These are phyloP conservation scores for Epinotia ramella DNA, from an alignment of 2,888 invertebrate species.

Conservation along the genomic window DNA sequence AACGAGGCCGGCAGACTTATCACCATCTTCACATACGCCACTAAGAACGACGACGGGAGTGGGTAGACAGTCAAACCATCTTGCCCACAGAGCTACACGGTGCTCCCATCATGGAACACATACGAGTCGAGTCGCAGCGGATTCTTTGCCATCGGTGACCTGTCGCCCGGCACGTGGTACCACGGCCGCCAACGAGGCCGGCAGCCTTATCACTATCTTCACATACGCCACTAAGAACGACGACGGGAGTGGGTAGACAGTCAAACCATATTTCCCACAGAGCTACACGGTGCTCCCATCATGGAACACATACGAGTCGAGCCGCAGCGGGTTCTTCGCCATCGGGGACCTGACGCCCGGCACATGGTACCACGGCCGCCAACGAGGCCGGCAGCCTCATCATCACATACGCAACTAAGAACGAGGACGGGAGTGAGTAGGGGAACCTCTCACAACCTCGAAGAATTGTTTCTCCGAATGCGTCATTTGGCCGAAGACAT, in stretches of 20 bases:
- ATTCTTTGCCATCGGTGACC: slow-evolving; percentile 76
- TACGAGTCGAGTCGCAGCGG: slow-evolving; percentile 69
- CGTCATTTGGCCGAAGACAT: too few relatives aligned
- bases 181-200: slow-evolving; percentile 87
- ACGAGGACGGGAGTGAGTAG: slow-evolving; percentile 74
- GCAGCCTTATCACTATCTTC: slow-evolving; percentile 83
- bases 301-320: slow-evolving; percentile 61
- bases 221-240: slow-evolving; percentile 86
- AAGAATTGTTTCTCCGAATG: too few relatives aligned
- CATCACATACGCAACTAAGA: slow-evolving; percentile 86
- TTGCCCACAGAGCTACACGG: slow-evolving; percentile 48
- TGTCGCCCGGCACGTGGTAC: slow-evolving; percentile 87
- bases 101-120: slow-evolving; percentile 47
- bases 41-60: slow-evolving; percentile 84
- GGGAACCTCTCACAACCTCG: too few relatives aligned
- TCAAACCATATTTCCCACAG: neutral
- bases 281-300: slow-evolving; percentile 49
- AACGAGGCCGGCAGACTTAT: slow-evolving; percentile 87
- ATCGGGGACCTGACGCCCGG: slow-evolving; percentile 84
- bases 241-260: slow-evolving; percentile 67
- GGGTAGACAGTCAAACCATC: neutral
- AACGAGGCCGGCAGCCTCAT: slow-evolving; percentile 87
- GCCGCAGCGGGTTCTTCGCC: slow-evolving; percentile 68
- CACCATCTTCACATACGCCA: slow-evolving; percentile 84
- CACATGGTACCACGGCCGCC: slow-evolving; percentile 87